Conservation (phyloP, 2,797 vertebrate genomes). For the Galagoides demidoff region DNA sequence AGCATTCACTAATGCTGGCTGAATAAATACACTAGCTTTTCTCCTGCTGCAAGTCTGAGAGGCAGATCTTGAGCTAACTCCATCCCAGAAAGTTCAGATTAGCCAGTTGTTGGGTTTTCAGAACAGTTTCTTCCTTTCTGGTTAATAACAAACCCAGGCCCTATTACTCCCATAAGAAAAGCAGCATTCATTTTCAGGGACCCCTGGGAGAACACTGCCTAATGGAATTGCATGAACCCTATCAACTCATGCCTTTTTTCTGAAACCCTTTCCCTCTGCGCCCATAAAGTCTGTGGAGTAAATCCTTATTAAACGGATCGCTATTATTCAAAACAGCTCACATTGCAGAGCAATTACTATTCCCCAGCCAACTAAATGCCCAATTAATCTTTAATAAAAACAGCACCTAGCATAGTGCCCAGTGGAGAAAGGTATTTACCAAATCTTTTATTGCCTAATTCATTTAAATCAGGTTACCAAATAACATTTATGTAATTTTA, state of each 20-base stretch:
- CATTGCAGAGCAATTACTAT: constrained; percentile 71
- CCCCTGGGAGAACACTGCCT: constrained; percentile 12
- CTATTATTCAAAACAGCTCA: constrained; percentile 75
- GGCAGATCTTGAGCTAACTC: constrained; percentile 17
- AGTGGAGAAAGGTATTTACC: constrained; percentile 69
- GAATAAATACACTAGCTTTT: not conserved
- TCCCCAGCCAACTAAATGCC: constrained; percentile 65
- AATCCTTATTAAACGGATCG: constrained; percentile 73
- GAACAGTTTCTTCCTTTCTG: constrained; percentile 47
- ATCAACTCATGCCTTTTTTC: constrained; percentile 44
- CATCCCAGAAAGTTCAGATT: not conserved
- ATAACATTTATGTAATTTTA: not conserved
- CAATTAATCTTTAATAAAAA: constrained; percentile 79
- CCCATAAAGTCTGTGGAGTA: constrained; percentile 66
- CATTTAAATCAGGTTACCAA: constrained; percentile 48
- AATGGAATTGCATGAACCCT: constrained; percentile 7
- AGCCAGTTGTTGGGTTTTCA: constrained; percentile 11
- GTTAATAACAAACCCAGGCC: constrained; percentile 50
- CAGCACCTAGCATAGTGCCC: constrained; percentile 58
- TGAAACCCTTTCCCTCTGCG: constrained; percentile 48
- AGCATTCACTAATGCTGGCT: not conserved
- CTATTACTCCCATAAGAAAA: not conserved
- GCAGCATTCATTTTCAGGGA: not conserved
- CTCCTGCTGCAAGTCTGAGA: not conserved
- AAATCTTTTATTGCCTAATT: constrained; percentile 70